A percentile compares a stretch with the other conserved stretches of the same genome.
These are phyloP conservation scores for Ferrisia virgata DNA, from an alignment of 2,888 invertebrate genomes.

Conservation along the genomic window DNA sequence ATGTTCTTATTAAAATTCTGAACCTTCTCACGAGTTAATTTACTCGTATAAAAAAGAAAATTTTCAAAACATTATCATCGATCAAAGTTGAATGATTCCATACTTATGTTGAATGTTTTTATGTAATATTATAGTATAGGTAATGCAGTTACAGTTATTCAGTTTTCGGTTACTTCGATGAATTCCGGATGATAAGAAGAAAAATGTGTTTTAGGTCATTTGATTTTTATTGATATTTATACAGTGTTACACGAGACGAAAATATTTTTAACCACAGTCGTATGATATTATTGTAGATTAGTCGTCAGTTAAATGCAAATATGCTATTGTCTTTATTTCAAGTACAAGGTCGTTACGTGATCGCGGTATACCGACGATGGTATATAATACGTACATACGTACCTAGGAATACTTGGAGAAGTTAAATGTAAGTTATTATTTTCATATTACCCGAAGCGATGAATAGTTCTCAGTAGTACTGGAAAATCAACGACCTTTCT, in stretches of 20 bases:
- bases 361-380: background rate
- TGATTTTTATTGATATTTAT: background rate
- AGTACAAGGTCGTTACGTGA: constrained; percentile 7
- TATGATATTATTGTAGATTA: background rate
- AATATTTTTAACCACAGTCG: background rate
- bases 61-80: too few species aligned
- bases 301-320: background rate
- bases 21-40: too few species aligned
- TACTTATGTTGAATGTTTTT: too few species aligned
- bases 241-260: background rate
- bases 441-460: background rate
- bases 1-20: too few species aligned
- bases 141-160: background rate
- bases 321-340: background rate
- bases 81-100: too few species aligned
- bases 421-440: background rate
- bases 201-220: background rate
- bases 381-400: background rate
- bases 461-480: background rate
- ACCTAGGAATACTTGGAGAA: background rate
- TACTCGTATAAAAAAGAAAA: too few species aligned
- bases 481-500: background rate
- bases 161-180: background rate
- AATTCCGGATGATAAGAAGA: background rate
- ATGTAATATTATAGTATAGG: too few species aligned